These are phyloP conservation scores for Euthynnus affinis DNA, from an alignment of 2,797 vertebrate genomes.

Conservation along the genomic window DNA sequence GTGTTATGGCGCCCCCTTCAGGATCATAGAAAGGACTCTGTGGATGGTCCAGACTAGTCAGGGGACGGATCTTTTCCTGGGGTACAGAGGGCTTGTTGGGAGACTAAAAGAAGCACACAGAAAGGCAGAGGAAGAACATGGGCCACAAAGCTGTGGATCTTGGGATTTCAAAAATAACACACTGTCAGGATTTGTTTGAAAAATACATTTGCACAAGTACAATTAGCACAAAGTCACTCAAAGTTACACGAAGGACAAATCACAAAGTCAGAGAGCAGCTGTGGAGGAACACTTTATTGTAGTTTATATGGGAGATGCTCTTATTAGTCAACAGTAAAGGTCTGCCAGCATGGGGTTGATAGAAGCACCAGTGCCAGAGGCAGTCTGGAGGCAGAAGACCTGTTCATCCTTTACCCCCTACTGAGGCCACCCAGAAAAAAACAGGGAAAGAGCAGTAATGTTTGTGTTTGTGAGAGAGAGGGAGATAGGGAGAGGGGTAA, in stretches of 20 bases:
- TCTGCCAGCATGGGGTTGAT: constrained; percentile 79
- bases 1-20: constrained; percentile 95
- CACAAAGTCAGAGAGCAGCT: constrained; percentile 65
- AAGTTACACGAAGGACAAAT: constrained; percentile 67
- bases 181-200: constrained; percentile 37
- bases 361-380: constrained; percentile 71
- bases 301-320: constrained; percentile 63
- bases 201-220: constrained; percentile 38
- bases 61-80: constrained; percentile 96
- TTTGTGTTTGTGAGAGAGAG: constrained; percentile 49
- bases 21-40: constrained; percentile 98
- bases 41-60: constrained; percentile 97
- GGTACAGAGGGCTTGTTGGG: constrained; percentile 92
- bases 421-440: constrained; percentile 55
- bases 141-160: constrained; percentile 18
- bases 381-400: constrained; percentile 68
- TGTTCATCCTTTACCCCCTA: constrained; percentile 68
- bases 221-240: constrained; percentile 62
- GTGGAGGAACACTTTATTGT: constrained; percentile 31
- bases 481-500: constrained; percentile 38
- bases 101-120: constrained; percentile 85
- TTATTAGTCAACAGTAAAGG: constrained; percentile 79
- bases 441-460: constrained; percentile 17
- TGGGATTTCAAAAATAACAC: constrained; percentile 52
- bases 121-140: not conserved